Evolutionary conservation across 2,888 invertebrate genomes (phyloP), one percentile per base, ranked within the genome.

Genomic region (Apantesis nais): DNA sequence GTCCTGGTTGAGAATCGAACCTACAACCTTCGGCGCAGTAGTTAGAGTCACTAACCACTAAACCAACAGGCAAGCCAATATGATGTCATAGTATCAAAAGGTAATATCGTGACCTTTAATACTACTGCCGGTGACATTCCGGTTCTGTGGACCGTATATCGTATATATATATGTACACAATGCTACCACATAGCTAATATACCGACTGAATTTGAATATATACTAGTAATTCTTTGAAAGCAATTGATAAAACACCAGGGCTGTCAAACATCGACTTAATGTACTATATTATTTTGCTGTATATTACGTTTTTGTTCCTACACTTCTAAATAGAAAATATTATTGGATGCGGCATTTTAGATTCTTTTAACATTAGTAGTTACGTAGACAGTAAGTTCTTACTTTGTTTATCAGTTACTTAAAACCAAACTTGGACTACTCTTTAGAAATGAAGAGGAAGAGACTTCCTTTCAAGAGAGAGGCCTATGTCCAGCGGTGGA

Each of bases 21-120:
- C 48, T 8, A 22, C 8, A 9, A 22, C 22, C 22, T 22, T 0
- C 19, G 22, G 9, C 22, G 22, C 22, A 48, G 19, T 1, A 44
- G 44, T 19, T 22, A 48, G 48, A 19, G 19, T 9, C 22, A 48
- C 48, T 48, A 48, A 22, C 9, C 22, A 48, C 8, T 22, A 48
- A 8, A 48, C 48, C 7, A 48, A 48, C 48, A 48, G 5, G 48
- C 22, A 0, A 22, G 22, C 9, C 29, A 31, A 3, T 37, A 61
- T 69, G 69, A 69, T 61, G 65, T 69, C 69, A 69, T 69, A 61
- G 52, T 41, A 19, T 61, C 2, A 62, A 66, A 62, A 66, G 61
- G 66, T 39, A 60, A 70, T 52, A 65, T 58, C 48, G 60, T 63
- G 71, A 71, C 71, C 71, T 71, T 48, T 60, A 64, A 37, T 37